Percentiles rank a stretch among this genome's conserved stretches.
These are phyloP conservation scores for Leptodirus hochenwartii DNA, from an alignment of 2,888 invertebrate genomes.

Conservation along the genomic window DNA sequence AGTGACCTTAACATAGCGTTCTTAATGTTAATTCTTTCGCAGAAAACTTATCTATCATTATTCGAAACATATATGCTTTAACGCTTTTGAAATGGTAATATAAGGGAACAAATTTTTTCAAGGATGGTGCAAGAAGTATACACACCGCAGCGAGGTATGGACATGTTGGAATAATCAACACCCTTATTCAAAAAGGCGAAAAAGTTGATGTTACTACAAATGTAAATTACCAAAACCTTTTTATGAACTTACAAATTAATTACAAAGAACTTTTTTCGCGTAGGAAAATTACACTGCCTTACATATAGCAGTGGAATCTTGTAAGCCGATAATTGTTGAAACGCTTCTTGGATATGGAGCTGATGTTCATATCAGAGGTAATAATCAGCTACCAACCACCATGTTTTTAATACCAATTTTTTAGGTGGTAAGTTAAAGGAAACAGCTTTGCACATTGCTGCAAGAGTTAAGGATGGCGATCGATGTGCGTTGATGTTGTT, in stretches of 20 bases:
- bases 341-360: conserved; percentile 92
- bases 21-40: too few relatives aligned
- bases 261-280: not conserved
- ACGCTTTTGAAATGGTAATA: too few relatives aligned
- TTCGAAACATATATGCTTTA: too few relatives aligned
- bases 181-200: conserved; percentile 88
- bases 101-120: conserved; percentile 15
- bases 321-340: conserved; percentile 88
- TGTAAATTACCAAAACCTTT: conserved; percentile 35
- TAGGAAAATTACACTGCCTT: conserved; percentile 96
- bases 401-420: conserved; percentile 5
- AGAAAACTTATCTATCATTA: too few relatives aligned
- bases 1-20: too few relatives aligned
- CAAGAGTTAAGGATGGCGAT: conserved; percentile 77
- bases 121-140: conserved; percentile 90
- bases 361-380: conserved; percentile 82
- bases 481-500: conserved; percentile 92
- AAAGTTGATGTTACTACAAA: conserved; percentile 91
- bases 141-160: conserved; percentile 96
- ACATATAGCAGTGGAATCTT: conserved; percentile 91
- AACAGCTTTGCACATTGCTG: conserved; percentile 95
- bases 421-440: conserved; percentile 71
- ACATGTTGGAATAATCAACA: conserved; percentile 93
- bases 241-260: conserved; percentile 2
- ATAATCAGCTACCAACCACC: conserved; percentile 6